These are phyloP conservation scores for Venusia cambrica DNA, from an alignment of 2,888 invertebrate species.

Conservation along the genomic window DNA sequence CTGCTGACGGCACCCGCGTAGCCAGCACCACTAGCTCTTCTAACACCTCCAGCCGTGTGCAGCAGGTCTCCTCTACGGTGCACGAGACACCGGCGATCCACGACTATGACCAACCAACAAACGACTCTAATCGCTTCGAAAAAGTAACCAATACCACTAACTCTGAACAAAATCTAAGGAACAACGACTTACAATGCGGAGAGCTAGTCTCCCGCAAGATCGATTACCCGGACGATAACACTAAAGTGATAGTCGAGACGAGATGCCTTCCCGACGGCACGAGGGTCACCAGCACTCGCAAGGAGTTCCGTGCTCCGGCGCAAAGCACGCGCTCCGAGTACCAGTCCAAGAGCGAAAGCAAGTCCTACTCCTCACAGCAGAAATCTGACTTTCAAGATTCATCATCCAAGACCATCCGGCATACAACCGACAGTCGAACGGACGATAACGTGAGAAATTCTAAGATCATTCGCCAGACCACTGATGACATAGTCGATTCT, in stretches of 20 bases:
- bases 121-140: constrained; percentile 51
- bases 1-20: constrained; percentile 61
- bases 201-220: constrained; percentile 80
- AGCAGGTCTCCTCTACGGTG: constrained; percentile 57
- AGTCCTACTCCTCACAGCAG: constrained; percentile 49
- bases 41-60: constrained; percentile 53
- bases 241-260: constrained; percentile 84
- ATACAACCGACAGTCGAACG: constrained; percentile 39
- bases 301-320: constrained; percentile 79
- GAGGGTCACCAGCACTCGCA: constrained; percentile 84
- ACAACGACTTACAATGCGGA: constrained; percentile 45
- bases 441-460: constrained; percentile 28
- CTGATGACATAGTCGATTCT: constrained; percentile 55
- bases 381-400: constrained; percentile 48
- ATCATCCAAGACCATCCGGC: constrained; percentile 44
- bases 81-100: constrained; percentile 51
- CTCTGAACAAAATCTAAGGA: constrained; percentile 30
- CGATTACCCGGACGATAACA: constrained; percentile 84
- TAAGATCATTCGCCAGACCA: constrained; percentile 43
- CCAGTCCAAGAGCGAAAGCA: constrained; percentile 52
- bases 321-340: constrained; percentile 59
- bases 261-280: constrained; percentile 85
- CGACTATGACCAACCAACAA: constrained; percentile 45
- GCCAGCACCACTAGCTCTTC: constrained; percentile 64
- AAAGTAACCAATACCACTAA: constrained; percentile 42